These are phyloP conservation scores for Mycteria americana DNA, from an alignment of 2,797 vertebrate genomes.

Conservation along the genomic window DNA sequence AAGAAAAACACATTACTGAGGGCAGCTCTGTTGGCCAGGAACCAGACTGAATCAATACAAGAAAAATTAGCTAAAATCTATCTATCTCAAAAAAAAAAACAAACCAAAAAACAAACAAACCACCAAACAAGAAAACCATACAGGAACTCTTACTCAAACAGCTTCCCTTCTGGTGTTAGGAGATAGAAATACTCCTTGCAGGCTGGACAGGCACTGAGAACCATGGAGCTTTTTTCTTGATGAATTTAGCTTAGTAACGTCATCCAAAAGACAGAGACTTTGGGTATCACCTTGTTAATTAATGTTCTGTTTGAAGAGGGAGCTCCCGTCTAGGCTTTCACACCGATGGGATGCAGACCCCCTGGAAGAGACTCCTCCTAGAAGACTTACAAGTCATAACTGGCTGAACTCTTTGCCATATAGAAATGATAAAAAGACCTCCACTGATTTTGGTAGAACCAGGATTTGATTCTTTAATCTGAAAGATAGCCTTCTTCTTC, in stretches of 20 bases:
- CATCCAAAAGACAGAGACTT: not conserved
- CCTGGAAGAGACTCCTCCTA: not conserved
- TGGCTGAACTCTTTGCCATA: not conserved
- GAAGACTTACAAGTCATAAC: not conserved
- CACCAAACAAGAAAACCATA: not conserved
- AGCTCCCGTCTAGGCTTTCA: not conserved
- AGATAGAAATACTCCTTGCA: not conserved
- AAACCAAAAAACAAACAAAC: not conserved
- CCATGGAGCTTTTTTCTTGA: not conserved
- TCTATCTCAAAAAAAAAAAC: not conserved
- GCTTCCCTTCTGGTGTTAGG: not conserved
- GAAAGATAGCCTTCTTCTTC: fast-evolving
- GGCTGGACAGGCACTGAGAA: not conserved
- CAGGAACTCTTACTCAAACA: not conserved
- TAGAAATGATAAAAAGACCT: not conserved
- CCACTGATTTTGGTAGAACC: not conserved
- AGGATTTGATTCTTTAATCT: not conserved
- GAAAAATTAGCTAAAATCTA: not conserved
- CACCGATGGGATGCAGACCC: not conserved
- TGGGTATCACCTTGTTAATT: not conserved
- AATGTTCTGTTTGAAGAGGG: not conserved
- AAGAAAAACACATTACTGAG: not conserved
- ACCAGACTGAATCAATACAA: not conserved
- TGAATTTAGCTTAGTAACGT: not conserved
- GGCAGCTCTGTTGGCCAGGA: not conserved